These are phyloP conservation scores for Cynopterus brachyotis DNA, from an alignment of 2,113 vertebrate species.

Conservation along the genomic window DNA sequence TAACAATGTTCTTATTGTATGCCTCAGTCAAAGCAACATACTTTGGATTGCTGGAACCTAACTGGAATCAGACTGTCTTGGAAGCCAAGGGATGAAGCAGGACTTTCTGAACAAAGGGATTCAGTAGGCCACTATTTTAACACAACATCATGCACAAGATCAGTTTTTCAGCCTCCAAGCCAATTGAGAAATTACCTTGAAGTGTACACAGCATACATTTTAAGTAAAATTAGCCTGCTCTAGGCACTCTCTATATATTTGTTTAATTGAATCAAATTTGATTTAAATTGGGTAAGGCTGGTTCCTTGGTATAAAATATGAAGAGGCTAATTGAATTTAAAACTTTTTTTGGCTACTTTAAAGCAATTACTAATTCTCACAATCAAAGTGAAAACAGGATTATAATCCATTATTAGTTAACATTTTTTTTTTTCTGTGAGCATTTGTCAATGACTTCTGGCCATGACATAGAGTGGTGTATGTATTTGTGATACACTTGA, in stretches of 20 bases:
- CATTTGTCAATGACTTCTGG: background rate
- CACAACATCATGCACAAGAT: background rate
- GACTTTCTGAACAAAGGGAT: background rate
- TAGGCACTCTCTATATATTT: background rate
- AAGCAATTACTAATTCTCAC: conserved; percentile 28
- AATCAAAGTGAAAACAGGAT: conserved; percentile 20
- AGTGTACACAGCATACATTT: background rate
- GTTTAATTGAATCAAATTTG: conserved; percentile 50
- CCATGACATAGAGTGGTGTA: background rate
- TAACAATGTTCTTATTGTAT: background rate
- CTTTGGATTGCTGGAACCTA: background rate
- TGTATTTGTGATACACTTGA: background rate
- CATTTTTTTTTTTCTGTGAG: background rate
- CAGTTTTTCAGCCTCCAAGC: background rate
- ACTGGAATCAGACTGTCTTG: background rate
- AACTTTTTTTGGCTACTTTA: conserved; percentile 8
- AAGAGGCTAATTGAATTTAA: conserved; percentile 35
- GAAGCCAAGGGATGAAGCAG: background rate
- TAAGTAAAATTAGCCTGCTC: background rate
- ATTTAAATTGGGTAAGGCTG: background rate
- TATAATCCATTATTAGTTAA: background rate
- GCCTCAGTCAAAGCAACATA: background rate
- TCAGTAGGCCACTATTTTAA: background rate
- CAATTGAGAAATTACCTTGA: background rate
- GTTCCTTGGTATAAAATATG: conserved; percentile 26